phyloP scores from a whole-genome alignment of 2,797 vertebrate species.

The Gadopsis bispinosus region DNA sequence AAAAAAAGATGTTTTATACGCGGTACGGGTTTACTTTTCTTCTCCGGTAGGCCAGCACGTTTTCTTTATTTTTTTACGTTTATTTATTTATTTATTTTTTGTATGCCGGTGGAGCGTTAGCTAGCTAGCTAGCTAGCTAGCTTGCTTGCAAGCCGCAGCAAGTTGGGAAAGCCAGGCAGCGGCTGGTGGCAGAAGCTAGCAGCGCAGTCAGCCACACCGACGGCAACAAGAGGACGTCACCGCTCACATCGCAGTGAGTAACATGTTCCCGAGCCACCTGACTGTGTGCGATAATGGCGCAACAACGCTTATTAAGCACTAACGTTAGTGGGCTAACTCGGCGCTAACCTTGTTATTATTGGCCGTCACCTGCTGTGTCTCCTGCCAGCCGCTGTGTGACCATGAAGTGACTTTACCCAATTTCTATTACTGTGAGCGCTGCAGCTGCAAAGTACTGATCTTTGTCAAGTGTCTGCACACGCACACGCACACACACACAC shows the following conservation, averaged over 20 bases:
- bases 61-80: not conserved
- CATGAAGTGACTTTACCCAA: not conserved
- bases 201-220: slow-evolving; percentile 27
- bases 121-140: slow-evolving; percentile 66
- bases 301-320: not conserved
- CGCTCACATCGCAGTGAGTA: slow-evolving; percentile 65
- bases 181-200: slow-evolving; percentile 49
- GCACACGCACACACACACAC: not conserved
- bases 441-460: slow-evolving; percentile 46
- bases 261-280: slow-evolving; percentile 35
- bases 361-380: slow-evolving; percentile 64
- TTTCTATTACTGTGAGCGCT: slow-evolving; percentile 37
- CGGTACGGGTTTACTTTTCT: slow-evolving; percentile 4
- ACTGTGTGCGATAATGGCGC: not conserved
- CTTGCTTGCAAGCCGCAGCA: slow-evolving; percentile 62
- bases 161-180: slow-evolving; percentile 53
- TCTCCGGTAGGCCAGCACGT: slow-evolving; percentile 15
- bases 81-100: slow-evolving; percentile 1
- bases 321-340: not conserved
- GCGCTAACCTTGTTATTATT: slow-evolving; percentile 1
- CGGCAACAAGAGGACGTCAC: slow-evolving; percentile 58
- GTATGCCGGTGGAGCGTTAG: slow-evolving; percentile 64
- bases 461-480: slow-evolving; percentile 31
- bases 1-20: not conserved
- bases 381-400: slow-evolving; percentile 37